Evolutionary conservation across 2,113 vertebrate species (phyloP).

Genomic region (Strigops habroptila): DNA sequence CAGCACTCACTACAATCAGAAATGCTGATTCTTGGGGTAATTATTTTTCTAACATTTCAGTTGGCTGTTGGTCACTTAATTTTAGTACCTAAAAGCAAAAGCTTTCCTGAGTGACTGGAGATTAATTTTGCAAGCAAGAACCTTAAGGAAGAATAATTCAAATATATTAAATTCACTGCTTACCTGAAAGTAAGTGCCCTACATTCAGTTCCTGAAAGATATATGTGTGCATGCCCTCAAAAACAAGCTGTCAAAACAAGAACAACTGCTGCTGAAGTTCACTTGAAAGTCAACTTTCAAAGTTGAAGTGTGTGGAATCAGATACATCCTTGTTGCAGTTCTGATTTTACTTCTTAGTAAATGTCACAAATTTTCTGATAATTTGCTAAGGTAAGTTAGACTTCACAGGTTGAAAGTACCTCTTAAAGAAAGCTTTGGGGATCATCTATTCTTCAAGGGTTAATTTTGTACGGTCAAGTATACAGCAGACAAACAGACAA

Average conservation of each 20-base stretch:
- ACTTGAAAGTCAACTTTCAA: slow-evolving; percentile 40
- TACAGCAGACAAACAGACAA: slow-evolving; percentile 1
- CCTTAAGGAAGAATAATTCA: slow-evolving; percentile 41
- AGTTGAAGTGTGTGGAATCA: slow-evolving; percentile 25
- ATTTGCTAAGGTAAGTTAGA: background rate
- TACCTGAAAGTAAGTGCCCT: slow-evolving; percentile 37
- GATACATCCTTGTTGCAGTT: background rate
- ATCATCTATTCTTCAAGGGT: background rate
- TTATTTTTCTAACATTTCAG: slow-evolving; percentile 14
- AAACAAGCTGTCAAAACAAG: slow-evolving; percentile 55
- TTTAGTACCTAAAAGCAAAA: slow-evolving; percentile 34
- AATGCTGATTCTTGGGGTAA: background rate
- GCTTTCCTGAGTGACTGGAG: slow-evolving; percentile 17
- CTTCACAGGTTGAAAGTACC: background rate
- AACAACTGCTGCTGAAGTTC: slow-evolving; percentile 53
- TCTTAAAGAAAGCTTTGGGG: background rate
- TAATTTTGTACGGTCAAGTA: background rate
- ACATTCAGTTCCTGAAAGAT: slow-evolving; percentile 33
- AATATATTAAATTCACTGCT: background rate
- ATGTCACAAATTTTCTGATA: background rate
- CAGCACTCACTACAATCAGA: background rate
- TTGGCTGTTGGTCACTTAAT: slow-evolving; percentile 6
- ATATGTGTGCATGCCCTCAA: background rate
- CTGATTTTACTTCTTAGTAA: slow-evolving; percentile 16
- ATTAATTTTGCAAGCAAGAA: slow-evolving; percentile 23